Base-by-base conservation (phyloP, 2,113 vertebrate species). In the human region DNA sequence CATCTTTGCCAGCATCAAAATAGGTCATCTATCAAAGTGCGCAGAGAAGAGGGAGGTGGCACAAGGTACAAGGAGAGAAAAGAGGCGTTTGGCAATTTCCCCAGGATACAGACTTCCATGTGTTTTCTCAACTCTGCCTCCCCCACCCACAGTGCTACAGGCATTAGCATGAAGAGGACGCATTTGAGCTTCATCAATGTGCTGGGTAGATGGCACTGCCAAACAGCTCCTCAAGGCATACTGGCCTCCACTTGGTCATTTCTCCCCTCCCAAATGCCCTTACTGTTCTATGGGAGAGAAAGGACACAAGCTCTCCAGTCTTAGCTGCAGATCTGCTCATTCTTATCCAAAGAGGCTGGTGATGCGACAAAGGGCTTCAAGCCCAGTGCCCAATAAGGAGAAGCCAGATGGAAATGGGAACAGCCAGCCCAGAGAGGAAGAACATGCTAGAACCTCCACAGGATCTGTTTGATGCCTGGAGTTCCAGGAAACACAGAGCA, bases 1-100 rank as follows among this genome's bases (percentile, higher is more conserved):
- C 55, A 92, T 94, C 93, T 83, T 93, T 50, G 76, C 84, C 64
- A 83, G 70, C 78, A 96, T 93, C 87, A 75, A 90, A 86, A 82
- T 9, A 89, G 83, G 64, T 80, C 94, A 90, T 52, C 80, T 45
- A 22, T 85, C 68, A n/a, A 73, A 94, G 85, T 11, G 30, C 40
- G 11, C 57, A 23, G 73, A 83, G 72, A 32, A 50, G 94, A 82
- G 5, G n/a, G 72, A 84, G 68, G 78, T 25, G 6, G 35, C 79
- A 25, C 1, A 27, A n/a, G 52, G 50, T 3, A 11, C 17, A 52
- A 52, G 75, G n/a, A 68, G 22, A 83, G 70, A 25, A 75, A 48
- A 66, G 52, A 59, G n/a, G 35, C 12, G 40, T 25, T 30, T 43
- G 83, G 38, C 25, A 30, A 64, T 64, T 13, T 87, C 55, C 18